Base-by-base conservation (phyloP, 2,888 invertebrate genomes). In the Pachycephus smyrnensis region DNA sequence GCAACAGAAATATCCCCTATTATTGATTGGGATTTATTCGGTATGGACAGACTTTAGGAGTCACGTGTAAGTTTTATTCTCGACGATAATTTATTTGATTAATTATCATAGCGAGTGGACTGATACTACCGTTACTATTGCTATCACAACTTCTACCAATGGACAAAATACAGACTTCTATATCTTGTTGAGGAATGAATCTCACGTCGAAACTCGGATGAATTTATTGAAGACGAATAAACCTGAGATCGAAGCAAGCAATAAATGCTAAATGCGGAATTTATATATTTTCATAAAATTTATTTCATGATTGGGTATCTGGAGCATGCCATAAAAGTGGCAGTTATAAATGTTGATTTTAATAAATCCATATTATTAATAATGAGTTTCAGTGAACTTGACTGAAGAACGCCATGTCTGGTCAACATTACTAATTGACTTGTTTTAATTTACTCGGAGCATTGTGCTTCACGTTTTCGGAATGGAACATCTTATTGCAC, bases 281-380 rank as follows among this genome's bases (percentile, higher is more conserved):
- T 55, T 6, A 55, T 55, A 55, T 55, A 55, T 55, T 55, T 55
- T 23, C 55, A 55, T 55, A 23, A 55, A 55, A 55, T 55, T 55
- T 55, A 55, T 55, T 55, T 55, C 6, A 55, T 6, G 23, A 55
- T 55, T 55, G 55, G 55, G 55, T 55, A 55, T 55, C 9, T 55
- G 55, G 23, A 9, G 55, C 55, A 23, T 23, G 23, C 23, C 55
- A 55, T 9, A 23, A 23, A 23, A 55, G 23, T 55, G 23, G 23
- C 55, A 84, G 85, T 89, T 89, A 89, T 85, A 86, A 90, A 90
- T 90, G 88, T 89, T 89, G 89, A 84, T 90, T 31, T 90, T 88
- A 83, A 83, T 83, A 82, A 84, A 80, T 85, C 84, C 81, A 81
- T 77, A 69, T 69, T 73, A 81, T 68, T 74, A 77, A 37, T 76